Conservation (phyloP, 2,113 vertebrate genomes). For the Porphyrio hochstetteri region DNA sequence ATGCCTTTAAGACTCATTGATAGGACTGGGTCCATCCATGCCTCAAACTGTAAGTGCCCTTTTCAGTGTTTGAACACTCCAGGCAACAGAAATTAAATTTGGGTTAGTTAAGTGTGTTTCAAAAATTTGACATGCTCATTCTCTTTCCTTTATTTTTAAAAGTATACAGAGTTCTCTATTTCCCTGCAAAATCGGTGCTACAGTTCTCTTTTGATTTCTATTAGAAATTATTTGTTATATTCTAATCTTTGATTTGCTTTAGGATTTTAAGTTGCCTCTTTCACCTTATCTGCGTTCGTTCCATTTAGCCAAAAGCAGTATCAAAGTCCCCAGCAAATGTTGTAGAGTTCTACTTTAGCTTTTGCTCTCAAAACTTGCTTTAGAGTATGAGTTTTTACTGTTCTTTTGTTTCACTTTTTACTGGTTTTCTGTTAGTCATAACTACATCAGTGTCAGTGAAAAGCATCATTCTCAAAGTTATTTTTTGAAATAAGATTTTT, state of each 20-base stretch:
- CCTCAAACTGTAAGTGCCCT: not conserved
- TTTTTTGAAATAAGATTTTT: not conserved
- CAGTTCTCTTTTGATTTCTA: not conserved
- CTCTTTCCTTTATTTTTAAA: not conserved
- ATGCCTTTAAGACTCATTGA: not conserved
- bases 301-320: not conserved
- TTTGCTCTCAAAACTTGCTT: not conserved
- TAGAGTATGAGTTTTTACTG: not conserved
- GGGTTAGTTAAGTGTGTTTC: not conserved
- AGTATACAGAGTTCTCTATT: fast-evolving
- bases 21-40: not conserved
- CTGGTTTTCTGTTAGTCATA: not conserved
- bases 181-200: not conserved
- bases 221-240: not conserved
- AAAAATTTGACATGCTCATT: not conserved
- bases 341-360: not conserved
- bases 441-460: not conserved
- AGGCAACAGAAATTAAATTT: not conserved
- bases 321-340: not conserved
- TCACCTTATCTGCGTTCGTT: not conserved
- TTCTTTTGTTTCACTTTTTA: not conserved
- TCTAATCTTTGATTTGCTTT: not conserved
- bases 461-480: not conserved
- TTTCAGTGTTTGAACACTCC: not conserved
- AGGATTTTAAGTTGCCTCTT: not conserved